Conservation (phyloP, 2,797 vertebrate species). For the Crocodylus rhombifer region DNA sequence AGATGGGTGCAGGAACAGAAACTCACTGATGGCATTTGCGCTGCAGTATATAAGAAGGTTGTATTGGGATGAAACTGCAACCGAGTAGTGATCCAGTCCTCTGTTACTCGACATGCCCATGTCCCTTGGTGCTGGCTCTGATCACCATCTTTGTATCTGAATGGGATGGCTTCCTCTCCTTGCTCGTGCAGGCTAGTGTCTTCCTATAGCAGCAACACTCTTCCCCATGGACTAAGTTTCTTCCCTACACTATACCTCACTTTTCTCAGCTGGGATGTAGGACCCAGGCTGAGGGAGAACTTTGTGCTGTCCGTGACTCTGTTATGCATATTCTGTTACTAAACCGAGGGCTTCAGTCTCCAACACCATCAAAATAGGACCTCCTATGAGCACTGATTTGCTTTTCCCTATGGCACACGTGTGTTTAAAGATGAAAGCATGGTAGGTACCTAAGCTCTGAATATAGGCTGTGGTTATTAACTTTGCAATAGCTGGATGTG, state of each 20-base stretch:
- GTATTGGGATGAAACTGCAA: background rate
- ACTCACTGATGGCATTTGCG: background rate
- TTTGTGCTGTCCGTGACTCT: background rate
- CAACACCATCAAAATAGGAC: background rate
- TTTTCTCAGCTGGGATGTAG: background rate
- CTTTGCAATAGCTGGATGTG: background rate
- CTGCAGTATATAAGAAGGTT: background rate
- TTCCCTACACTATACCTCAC: background rate
- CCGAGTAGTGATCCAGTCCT: background rate
- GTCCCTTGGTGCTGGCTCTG: background rate
- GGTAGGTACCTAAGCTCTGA: background rate
- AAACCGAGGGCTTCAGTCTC: background rate
- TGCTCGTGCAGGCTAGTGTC: background rate
- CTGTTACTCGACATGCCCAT: no score
- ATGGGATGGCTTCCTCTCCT: background rate
- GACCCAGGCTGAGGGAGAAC: background rate
- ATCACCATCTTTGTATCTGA: background rate
- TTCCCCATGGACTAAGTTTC: background rate
- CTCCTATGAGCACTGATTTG: background rate
- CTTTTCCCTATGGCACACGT: background rate
- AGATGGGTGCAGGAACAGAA: background rate
- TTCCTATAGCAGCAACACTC: background rate
- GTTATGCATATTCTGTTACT: background rate
- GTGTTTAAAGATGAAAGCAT: background rate
- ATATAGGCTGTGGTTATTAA: constrained; percentile 25